Conservation (phyloP, 2,888 invertebrate genomes). For the Pyrocoelia pectoralis region DNA sequence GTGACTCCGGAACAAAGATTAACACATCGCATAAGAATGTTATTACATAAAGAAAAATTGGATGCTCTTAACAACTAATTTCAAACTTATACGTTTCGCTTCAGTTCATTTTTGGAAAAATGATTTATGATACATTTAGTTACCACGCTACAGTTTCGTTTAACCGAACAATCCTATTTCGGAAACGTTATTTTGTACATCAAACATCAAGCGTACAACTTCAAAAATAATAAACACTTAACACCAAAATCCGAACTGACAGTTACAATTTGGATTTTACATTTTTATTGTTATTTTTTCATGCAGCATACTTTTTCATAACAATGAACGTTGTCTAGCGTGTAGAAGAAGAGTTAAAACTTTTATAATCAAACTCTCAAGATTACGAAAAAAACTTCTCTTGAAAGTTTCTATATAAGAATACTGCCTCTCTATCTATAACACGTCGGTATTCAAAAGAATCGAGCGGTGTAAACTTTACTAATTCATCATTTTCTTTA, state of each 20-base stretch:
- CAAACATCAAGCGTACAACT: no score
- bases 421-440: constrained; percentile 1
- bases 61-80: background rate
- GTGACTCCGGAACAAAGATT: constrained; percentile 23
- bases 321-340: background rate
- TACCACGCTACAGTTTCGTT: background rate
- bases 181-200: background rate
- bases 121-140: background rate
- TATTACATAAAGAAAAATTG: background rate
- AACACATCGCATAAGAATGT: background rate
- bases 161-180: background rate
- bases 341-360: constrained; percentile 13
- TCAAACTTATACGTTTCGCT: background rate
- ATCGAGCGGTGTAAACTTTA: constrained; percentile 6
- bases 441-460: constrained; percentile 2
- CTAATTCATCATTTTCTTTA: constrained; percentile 5
- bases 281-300: background rate
- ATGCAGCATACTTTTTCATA: constrained; percentile 2
- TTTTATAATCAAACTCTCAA: constrained; percentile 13
- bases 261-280: background rate
- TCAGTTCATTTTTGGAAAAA: background rate
- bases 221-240: no score
- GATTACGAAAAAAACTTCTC: background rate
- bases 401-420: constrained; percentile 3
- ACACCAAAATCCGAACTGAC: background rate